A percentile compares a stretch with the other conserved stretches of the same genome.
Evolutionary conservation across 92 coral and sea anemone species (phyloP).

Genomic region (Paragorgia papillata): DNA sequence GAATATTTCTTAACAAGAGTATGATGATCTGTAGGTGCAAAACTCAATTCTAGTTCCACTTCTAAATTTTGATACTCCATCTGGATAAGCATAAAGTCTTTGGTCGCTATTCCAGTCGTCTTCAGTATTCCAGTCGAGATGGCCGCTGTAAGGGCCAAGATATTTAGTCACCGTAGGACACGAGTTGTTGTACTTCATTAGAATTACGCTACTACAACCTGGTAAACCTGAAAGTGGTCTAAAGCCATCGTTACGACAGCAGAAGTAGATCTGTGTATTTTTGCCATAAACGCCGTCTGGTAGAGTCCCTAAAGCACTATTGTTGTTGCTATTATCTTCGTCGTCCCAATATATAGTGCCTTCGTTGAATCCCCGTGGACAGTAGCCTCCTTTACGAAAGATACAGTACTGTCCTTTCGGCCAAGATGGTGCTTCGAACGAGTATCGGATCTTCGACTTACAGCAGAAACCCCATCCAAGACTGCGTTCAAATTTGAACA

Average conservation of each 20-base stretch:
- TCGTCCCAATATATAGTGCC: conserved; percentile 70
- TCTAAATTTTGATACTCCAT: conserved; percentile 3
- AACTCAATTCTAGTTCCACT: conserved; percentile 9
- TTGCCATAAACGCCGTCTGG: conserved; percentile 65
- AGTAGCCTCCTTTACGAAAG: too few relatives aligned
- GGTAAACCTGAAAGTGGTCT: conserved; percentile 8
- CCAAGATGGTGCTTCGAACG: not conserved
- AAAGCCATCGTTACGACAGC: conserved; percentile 63
- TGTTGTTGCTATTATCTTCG: conserved; percentile 58
- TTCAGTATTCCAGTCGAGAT: conserved; percentile 25
- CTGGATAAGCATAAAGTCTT: not conserved
- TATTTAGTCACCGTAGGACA: conserved; percentile 12
- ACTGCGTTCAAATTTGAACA: not conserved
- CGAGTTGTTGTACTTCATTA: conserved; percentile 7
- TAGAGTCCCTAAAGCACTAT: conserved; percentile 54
- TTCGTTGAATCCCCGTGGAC: conserved; percentile 60
- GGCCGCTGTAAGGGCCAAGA: not conserved
- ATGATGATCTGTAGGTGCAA: conserved; percentile 12
- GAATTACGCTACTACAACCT: not conserved
- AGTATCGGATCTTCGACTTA: conserved; percentile 10
- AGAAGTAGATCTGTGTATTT: conserved; percentile 54
- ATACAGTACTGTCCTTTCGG: too few relatives aligned
- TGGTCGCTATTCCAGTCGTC: not conserved
- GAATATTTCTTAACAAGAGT: not conserved
- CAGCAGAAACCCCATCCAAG: conserved; percentile 31